Percentiles rank a stretch among this genome's conserved stretches.
Evolutionary conservation across 2,888 invertebrate species (phyloP).

Genomic region (Pheosia gnoma): DNA sequence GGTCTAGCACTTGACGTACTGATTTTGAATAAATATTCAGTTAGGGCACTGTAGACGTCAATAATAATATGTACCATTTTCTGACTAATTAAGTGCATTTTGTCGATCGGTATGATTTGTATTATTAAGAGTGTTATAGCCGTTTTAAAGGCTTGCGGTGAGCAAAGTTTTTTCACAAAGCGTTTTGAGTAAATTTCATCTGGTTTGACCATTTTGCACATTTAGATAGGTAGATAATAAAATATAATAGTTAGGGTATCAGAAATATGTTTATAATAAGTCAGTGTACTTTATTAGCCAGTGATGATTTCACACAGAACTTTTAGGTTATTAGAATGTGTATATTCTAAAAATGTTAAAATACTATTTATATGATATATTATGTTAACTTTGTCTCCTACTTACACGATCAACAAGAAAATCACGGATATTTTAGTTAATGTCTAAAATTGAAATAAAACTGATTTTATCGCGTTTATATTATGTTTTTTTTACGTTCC

Average conservation of each 20-base stretch:
- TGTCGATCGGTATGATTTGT: neutral
- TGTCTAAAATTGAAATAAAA: too few relatives aligned
- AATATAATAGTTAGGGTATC: slow-evolving; percentile 39
- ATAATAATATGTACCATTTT: neutral
- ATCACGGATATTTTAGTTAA: too few relatives aligned
- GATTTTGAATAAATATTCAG: slow-evolving; percentile 36
- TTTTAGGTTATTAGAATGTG: too few relatives aligned
- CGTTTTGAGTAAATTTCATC: neutral
- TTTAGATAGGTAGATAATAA: slow-evolving; percentile 33
- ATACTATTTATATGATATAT: too few relatives aligned
- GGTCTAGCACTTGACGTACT: slow-evolving; percentile 8
- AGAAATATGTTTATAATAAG: slow-evolving; percentile 28
- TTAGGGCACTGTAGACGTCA: slow-evolving; percentile 9
- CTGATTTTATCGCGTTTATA: too few relatives aligned
- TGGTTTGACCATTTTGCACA: neutral
- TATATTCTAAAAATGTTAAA: too few relatives aligned
- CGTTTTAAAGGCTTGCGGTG: too few relatives aligned
- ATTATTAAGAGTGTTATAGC: too few relatives aligned
- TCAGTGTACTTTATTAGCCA: slow-evolving; percentile 29
- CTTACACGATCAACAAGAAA: too few relatives aligned
- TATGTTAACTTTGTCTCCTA: too few relatives aligned
- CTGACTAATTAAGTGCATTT: neutral
- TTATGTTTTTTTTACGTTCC: too few relatives aligned
- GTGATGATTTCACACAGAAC: too few relatives aligned
- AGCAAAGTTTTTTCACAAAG: neutral